A percentile compares a stretch with the other conserved stretches of the same genome.
These are phyloP conservation scores for Aporrectodea caliginosa DNA, from an alignment of 1,140 invertebrate genomes.

Conservation along the genomic window DNA sequence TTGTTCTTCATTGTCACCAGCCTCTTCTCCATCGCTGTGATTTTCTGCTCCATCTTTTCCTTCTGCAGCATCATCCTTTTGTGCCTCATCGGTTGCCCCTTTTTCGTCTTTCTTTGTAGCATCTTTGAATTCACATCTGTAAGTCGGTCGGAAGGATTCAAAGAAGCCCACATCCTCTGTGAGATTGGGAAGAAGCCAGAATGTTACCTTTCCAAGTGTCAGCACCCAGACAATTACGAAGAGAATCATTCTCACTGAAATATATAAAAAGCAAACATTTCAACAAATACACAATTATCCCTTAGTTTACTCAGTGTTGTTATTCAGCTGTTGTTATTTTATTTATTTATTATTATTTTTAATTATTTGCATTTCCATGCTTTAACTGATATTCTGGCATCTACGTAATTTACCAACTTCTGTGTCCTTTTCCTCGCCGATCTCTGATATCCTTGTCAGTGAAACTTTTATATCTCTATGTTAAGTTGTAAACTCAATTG, in stretches of 20 bases:
- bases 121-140: constrained; percentile 59
- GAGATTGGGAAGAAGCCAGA: constrained; percentile 96
- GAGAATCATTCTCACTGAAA: constrained; percentile 75
- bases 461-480: no score
- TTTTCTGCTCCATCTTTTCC: constrained; percentile 63
- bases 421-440: no score
- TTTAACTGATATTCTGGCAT: no score
- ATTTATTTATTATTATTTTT: no score
- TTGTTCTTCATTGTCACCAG: constrained; percentile 35
- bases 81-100: constrained; percentile 34
- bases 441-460: no score
- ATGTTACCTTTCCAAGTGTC: constrained; percentile 81
- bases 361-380: no score
- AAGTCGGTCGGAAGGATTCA: constrained; percentile 96
- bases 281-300: no score
- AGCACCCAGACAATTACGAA: constrained; percentile 87
- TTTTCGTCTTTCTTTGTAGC: constrained; percentile 40
- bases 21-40: constrained; percentile 30
- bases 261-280: no score
- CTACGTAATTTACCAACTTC: no score
- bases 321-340: no score
- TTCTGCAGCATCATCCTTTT: constrained; percentile 36
- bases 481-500: no score
- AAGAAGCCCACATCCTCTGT: constrained; percentile 98
- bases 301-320: no score